Percentiles rank a stretch among this genome's conserved stretches.
Evolutionary conservation across 2,113 vertebrate genomes (phyloP).

Genomic region (Ia io): DNA sequence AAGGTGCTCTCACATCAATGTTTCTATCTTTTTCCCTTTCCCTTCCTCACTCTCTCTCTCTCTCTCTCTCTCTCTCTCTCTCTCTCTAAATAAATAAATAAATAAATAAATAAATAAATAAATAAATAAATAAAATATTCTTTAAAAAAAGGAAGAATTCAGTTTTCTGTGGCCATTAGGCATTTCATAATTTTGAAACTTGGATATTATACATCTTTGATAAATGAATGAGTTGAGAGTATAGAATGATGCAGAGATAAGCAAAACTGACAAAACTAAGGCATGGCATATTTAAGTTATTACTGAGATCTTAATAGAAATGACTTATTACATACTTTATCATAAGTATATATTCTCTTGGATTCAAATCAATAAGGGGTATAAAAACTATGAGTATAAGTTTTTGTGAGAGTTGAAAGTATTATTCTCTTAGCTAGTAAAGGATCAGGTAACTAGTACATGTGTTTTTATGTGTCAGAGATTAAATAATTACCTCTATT

Average conservation of each 20-base stretch:
- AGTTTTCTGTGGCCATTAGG: background rate
- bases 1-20: no score
- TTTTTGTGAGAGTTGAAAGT: background rate
- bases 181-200: background rate
- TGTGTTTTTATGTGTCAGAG: background rate
- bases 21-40: background rate
- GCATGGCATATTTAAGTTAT: background rate
- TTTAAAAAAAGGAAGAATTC: background rate
- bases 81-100: no score
- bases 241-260: background rate
- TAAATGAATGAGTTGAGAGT: background rate
- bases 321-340: background rate
- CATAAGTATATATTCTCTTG: background rate
- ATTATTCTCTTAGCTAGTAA: background rate
- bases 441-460: background rate
- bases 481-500: background rate
- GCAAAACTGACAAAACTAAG: background rate
- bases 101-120: no score
- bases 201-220: background rate
- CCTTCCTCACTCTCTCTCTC: no score
- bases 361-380: background rate
- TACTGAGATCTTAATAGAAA: background rate
- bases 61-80: no score
- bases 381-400: background rate
- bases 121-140: background rate